Conservation (phyloP, 2,797 vertebrate species). For the Malacoraja senta region DNA sequence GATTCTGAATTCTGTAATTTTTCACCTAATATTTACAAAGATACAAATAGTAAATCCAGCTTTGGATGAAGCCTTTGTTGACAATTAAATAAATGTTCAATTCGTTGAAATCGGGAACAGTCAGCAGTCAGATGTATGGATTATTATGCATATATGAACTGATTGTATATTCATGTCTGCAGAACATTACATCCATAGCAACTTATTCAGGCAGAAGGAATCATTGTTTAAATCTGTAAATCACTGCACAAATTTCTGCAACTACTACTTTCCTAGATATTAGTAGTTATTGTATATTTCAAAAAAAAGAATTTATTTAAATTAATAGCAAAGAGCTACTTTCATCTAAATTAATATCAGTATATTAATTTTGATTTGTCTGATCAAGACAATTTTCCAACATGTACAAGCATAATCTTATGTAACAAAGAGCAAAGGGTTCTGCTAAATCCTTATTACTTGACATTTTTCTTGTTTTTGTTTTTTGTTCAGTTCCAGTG, state of each 20-base stretch:
- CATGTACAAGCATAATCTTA: too few relatives aligned
- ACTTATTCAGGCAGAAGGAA: background rate
- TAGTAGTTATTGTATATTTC: constrained; percentile 11
- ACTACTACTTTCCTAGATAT: background rate
- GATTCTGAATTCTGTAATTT: background rate
- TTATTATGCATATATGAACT: background rate
- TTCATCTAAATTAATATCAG: background rate
- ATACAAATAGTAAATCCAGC: background rate
- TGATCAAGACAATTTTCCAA: background rate
- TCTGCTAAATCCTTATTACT: background rate
- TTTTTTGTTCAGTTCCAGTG: too few relatives aligned
- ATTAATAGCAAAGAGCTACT: background rate
- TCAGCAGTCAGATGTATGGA: background rate
- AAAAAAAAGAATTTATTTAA: constrained; percentile 1
- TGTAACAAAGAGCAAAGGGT: background rate
- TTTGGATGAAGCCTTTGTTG: background rate
- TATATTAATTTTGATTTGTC: background rate
- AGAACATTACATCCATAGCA: background rate
- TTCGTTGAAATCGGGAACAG: background rate
- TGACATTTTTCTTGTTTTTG: too few relatives aligned
- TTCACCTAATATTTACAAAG: background rate
- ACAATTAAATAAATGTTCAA: background rate
- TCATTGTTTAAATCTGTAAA: background rate
- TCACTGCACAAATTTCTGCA: background rate
- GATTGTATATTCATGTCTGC: background rate